Conservation (phyloP, 2,113 vertebrate species). For the Chloroceryle aenea region DNA sequence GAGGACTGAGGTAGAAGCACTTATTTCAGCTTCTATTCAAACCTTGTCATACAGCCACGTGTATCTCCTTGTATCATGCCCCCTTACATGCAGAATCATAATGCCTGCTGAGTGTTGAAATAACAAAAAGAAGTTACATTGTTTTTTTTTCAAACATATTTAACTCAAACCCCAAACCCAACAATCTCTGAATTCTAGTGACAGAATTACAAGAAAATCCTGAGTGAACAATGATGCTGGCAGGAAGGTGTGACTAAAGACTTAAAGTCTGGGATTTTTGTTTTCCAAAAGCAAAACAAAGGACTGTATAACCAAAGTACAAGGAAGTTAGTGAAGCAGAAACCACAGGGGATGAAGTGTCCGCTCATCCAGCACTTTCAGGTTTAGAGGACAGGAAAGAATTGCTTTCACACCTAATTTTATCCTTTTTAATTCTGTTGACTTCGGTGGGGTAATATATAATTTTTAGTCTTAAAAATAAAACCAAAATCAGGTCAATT, state of each 20-base stretch:
- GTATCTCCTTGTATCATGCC: background rate
- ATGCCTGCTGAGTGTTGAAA: background rate
- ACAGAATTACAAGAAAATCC: background rate
- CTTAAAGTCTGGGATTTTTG: background rate
- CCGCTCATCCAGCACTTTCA: slow-evolving; percentile 16
- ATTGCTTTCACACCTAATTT: background rate
- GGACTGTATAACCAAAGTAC: background rate
- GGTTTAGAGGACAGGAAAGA: background rate
- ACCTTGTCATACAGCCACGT: background rate
- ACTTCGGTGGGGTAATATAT: background rate
- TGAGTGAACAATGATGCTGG: background rate
- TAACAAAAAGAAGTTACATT: background rate
- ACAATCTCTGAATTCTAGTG: background rate
- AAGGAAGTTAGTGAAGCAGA: background rate
- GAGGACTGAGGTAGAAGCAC: background rate
- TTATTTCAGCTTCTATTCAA: background rate
- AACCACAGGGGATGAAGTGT: slow-evolving; percentile 6
- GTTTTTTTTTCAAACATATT: background rate
- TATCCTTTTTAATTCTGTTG: background rate
- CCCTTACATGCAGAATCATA: background rate
- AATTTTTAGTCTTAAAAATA: background rate
- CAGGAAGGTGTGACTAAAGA: slow-evolving; percentile 33
- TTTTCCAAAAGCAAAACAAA: slow-evolving; percentile 20
- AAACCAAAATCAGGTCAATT: background rate
- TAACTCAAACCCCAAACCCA: slow-evolving; percentile 5